Evolutionary conservation across 2,113 vertebrate species (phyloP).

Genomic region (Phyllostomus hastatus): DNA sequence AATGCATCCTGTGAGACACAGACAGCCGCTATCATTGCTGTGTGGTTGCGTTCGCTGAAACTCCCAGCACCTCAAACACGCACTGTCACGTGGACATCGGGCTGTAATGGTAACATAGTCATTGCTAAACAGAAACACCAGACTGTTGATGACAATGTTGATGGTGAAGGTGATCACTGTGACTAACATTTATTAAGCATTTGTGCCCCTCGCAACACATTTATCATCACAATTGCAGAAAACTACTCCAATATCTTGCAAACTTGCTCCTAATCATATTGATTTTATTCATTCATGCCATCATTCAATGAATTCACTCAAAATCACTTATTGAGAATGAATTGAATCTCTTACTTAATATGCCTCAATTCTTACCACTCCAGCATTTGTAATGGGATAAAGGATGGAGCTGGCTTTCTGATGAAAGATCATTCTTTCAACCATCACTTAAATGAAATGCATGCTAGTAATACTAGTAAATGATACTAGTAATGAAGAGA

Average conservation of each 20-base stretch:
- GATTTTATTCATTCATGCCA: neutral
- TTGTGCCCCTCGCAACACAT: neutral
- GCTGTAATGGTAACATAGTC: neutral
- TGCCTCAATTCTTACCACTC: neutral
- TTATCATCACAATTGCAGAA: neutral
- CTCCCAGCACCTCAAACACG: neutral
- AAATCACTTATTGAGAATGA: neutral
- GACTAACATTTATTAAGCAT: neutral
- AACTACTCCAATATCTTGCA: neutral
- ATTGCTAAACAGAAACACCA: constrained; percentile 41
- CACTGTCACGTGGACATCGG: neutral
- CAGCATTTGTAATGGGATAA: neutral
- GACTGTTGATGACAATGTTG: neutral
- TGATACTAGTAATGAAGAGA: neutral
- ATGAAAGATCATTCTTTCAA: neutral
- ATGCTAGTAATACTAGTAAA: too few relatives aligned
- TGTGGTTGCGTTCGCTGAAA: constrained; percentile 14
- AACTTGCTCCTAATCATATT: neutral
- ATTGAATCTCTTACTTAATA: neutral
- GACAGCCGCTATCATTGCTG: neutral
- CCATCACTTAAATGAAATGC: neutral
- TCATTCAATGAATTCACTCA: neutral
- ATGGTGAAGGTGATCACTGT: neutral
- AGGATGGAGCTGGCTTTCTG: neutral
- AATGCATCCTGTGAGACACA: neutral